Conservation (phyloP, 2,113 vertebrate species). For the Aldabrachelys gigantea region DNA sequence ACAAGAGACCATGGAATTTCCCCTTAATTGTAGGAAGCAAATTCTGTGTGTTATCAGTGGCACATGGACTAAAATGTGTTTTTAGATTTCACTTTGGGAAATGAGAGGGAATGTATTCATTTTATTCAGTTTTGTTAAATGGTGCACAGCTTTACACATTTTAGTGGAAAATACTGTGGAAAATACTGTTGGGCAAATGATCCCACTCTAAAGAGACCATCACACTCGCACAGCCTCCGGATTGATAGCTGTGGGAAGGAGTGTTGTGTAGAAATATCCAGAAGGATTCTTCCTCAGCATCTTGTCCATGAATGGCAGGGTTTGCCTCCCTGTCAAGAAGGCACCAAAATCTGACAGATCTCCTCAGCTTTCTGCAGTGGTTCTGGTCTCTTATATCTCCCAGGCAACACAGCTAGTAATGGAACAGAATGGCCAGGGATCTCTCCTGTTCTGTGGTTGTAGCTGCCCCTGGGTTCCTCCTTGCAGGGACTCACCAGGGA, state of each 20-base stretch:
- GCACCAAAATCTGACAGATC: background rate
- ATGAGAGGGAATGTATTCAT: background rate
- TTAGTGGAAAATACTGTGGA: background rate
- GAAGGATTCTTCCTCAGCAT: background rate
- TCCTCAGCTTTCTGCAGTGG: background rate
- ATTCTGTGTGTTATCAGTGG: background rate
- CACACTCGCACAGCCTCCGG: background rate
- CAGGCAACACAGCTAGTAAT: background rate
- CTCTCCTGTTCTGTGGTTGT: background rate
- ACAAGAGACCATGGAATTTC: background rate
- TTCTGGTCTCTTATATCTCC: background rate
- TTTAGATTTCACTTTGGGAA: background rate
- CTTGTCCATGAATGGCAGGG: background rate
- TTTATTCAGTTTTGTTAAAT: background rate
- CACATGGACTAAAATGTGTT: background rate
- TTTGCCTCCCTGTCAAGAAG: background rate
- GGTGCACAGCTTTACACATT: background rate
- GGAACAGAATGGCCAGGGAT: background rate
- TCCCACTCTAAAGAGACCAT: background rate
- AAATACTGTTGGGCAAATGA: background rate
- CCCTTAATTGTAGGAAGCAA: background rate
- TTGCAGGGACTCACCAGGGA: background rate
- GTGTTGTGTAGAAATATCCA: background rate
- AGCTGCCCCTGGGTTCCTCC: background rate
- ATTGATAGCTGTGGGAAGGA: background rate